Evolutionary conservation across 2,113 vertebrate species (phyloP), one percentile per base, ranked within the genome.

Genomic region (Microtus oregoni): DNA sequence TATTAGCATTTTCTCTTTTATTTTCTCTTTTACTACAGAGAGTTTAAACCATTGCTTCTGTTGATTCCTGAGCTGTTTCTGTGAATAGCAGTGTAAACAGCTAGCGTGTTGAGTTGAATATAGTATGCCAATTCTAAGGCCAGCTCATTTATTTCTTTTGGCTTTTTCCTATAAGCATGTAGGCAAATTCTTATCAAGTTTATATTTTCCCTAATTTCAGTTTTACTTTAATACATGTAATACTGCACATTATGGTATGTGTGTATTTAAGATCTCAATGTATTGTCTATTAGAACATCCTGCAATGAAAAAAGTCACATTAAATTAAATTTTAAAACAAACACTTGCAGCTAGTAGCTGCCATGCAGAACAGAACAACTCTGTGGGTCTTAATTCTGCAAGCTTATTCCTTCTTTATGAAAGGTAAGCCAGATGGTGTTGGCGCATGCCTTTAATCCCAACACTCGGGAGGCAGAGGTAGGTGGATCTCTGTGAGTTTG

Each of bases 71-170:
- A 41, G 32, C 38, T 12, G 22, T 76, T 44, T 75, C 73, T 76
- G 38, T 44, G 41, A 76, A 75, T 0, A 41, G 19, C 19, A 75
- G 38, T 22, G 38, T 22, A 75, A 41, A 75, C 72, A 11, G 38
- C 38, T 41, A 75, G 38, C 38, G 12, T 75, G 38, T 75, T 41
- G 38, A 44, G 73, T 24, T 44, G 38, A 41, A 44, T 76, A 26
- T 44, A 44, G 11, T 44, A 44, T 26, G 38, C 11, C 22, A 76
- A 13, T 76, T 44, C 28, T 65, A 26, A 65, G 26, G 13, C 58
- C n/a, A 65, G 13, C 52, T 83, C 38, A 10, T 85, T 65, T 50
- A 44, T 76, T 90, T 89, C 58, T 91, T 96, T 87, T 88, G 17
- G 52, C 32, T 81, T 94, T 89, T 86, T 82, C 5, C n/a, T 65